Evolutionary conservation across 2,797 vertebrate genomes (phyloP).

Genomic region (Natrix natrix): DNA sequence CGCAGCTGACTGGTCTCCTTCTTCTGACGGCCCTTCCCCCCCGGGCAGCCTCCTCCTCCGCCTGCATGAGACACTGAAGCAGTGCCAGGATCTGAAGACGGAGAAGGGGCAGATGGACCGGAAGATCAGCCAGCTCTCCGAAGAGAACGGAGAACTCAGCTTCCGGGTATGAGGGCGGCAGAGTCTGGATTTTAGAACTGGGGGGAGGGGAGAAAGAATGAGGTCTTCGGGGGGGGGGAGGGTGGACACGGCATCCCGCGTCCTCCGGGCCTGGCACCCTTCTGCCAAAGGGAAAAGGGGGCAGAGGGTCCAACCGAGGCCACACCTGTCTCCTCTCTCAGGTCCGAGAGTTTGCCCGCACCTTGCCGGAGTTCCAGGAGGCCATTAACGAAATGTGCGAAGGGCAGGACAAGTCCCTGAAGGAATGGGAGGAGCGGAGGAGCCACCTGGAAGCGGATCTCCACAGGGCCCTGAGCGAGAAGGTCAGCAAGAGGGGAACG

Average conservation of each 20-base stretch:
- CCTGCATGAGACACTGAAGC: constrained; percentile 81
- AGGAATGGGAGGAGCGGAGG: constrained; percentile 65
- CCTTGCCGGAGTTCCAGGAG: constrained; percentile 71
- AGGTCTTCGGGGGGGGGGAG: no score
- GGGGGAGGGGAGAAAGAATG: no score
- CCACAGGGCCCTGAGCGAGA: constrained; percentile 65
- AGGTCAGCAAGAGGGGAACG: constrained; percentile 58
- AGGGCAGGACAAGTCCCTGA: constrained; percentile 70
- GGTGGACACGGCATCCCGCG: fast-evolving
- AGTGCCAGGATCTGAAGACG: constrained; percentile 86
- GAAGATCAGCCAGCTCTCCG: constrained; percentile 83
- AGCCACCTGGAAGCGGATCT: constrained; percentile 69
- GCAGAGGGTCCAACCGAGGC: neutral
- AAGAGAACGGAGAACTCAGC: constrained; percentile 88
- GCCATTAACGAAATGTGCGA: constrained; percentile 71
- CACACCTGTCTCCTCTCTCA: constrained; percentile 29
- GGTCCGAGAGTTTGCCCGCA: constrained; percentile 75
- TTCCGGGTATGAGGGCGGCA: constrained; percentile 74
- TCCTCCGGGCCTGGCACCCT: neutral
- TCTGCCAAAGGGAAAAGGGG: no score
- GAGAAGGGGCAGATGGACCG: constrained; percentile 85
- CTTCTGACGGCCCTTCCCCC: neutral
- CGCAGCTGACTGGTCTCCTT: neutral
- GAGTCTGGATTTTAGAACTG: fast-evolving
- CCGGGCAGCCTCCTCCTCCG: constrained; percentile 78